Conservation (phyloP, 2,888 invertebrate genomes). For the Bugulina stolonifera region DNA sequence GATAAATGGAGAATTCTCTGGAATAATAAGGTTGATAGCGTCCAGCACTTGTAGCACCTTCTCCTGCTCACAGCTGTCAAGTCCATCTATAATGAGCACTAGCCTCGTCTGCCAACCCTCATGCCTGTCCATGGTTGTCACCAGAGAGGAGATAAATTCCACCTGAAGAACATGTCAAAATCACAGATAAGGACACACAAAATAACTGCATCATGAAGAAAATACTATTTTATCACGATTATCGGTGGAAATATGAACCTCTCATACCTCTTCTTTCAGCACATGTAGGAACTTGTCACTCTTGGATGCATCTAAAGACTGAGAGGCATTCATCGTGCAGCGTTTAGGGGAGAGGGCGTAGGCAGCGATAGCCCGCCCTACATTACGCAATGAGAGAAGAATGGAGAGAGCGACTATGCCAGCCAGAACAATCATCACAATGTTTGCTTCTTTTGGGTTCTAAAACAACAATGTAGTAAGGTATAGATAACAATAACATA, state of each 20-base stretch:
- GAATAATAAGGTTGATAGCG: constrained; percentile 89
- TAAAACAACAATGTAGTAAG: too few species aligned
- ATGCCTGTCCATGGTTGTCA: constrained; percentile 82
- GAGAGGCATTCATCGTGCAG: not conserved
- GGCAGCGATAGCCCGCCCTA: constrained; percentile 3
- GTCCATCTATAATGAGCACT: constrained; percentile 90
- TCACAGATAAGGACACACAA: too few species aligned
- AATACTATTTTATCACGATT: too few species aligned
- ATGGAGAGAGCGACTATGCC: not conserved
- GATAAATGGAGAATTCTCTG: constrained; percentile 89
- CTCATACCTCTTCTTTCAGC: constrained; percentile 14
- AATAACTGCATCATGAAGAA: too few species aligned
- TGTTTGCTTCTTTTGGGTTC: not conserved
- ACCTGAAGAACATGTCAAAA: constrained; percentile 66
- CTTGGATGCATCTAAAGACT: constrained; percentile 19
- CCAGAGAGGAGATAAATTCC: constrained; percentile 76
- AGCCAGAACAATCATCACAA: not conserved
- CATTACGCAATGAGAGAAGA: not conserved
- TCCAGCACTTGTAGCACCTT: constrained; percentile 86
- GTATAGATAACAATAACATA: too few species aligned
- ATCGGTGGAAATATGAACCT: too few species aligned
- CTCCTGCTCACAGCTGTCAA: constrained; percentile 96
- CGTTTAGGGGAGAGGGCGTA: constrained; percentile 15
- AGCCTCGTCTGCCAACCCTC: constrained; percentile 87
- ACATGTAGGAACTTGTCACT: constrained; percentile 24